These are phyloP conservation scores for Balearica regulorum DNA, from an alignment of 2,797 vertebrate genomes.

Conservation along the genomic window DNA sequence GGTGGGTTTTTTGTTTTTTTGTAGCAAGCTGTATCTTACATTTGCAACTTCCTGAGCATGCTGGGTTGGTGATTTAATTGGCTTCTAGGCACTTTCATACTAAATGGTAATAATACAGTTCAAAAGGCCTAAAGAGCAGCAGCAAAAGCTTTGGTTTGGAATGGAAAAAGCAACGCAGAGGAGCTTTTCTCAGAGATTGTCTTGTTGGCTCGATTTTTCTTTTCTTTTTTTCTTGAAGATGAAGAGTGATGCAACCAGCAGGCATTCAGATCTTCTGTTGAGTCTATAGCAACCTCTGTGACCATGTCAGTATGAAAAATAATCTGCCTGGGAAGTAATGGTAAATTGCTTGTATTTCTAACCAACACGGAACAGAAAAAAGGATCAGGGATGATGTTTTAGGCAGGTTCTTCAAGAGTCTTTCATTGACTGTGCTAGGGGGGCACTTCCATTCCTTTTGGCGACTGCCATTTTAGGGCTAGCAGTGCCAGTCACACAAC, in stretches of 20 bases:
- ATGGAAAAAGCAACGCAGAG: not conserved
- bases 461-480: not conserved
- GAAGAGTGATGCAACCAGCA: not conserved
- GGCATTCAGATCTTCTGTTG: not conserved
- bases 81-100: not conserved
- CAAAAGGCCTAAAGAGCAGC: not conserved
- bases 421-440: not conserved
- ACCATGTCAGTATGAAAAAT: not conserved
- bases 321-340: not conserved
- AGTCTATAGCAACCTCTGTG: not conserved
- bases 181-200: not conserved
- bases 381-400: accelerated
- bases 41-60: not conserved
- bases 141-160: not conserved
- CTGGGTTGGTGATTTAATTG: not conserved
- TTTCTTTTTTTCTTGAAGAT: not conserved
- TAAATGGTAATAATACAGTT: not conserved
- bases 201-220: not conserved
- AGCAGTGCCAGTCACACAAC: not conserved
- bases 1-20: not conserved
- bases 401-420: not conserved
- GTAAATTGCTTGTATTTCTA: not conserved
- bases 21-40: not conserved
- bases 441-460: not conserved
- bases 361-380: not conserved